phyloP scores from a whole-genome alignment of 1,140 invertebrate species.

The Meloidogyne hapla region DNA sequence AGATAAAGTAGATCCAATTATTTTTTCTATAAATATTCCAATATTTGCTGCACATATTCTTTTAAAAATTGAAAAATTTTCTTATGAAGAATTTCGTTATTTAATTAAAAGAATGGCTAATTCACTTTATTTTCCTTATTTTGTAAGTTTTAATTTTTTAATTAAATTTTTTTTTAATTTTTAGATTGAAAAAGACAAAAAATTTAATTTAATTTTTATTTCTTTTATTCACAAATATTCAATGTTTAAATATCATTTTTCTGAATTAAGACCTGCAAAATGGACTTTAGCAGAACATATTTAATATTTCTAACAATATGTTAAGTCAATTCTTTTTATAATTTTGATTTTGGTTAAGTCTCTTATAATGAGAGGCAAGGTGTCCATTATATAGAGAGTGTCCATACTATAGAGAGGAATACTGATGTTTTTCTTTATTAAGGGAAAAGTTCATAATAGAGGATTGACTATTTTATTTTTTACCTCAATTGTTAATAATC shows the following conservation, averaged over 20 bases:
- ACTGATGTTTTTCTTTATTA: too few relatives aligned
- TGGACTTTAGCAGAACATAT: not conserved
- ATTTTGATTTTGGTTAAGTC: too few relatives aligned
- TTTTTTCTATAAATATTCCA: slow-evolving; percentile 28
- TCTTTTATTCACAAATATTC: slow-evolving; percentile 16
- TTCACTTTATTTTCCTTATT: slow-evolving; percentile 25
- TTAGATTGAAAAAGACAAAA: not conserved
- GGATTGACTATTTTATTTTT: not conserved
- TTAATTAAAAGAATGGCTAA: slow-evolving; percentile 25
- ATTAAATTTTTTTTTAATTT: not conserved
- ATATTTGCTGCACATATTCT: slow-evolving; percentile 26
- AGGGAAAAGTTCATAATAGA: too few relatives aligned
- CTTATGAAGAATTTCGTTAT: slow-evolving; percentile 28
- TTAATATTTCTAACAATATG: too few relatives aligned
- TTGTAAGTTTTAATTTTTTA: not conserved
- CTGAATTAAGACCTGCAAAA: not conserved
- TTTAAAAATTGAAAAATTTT: slow-evolving; percentile 21
- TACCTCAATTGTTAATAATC: too few relatives aligned
- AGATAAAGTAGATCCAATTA: slow-evolving; percentile 23
- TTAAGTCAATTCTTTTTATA: too few relatives aligned
- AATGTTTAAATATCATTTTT: slow-evolving; percentile 9
- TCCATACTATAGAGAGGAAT: too few relatives aligned
- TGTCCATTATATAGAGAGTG: too few relatives aligned
- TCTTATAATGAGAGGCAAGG: too few relatives aligned
- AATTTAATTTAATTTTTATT: slow-evolving; percentile 3